Conservation (phyloP, 2,113 vertebrate genomes). For the Hepsetus odoe region DNA sequence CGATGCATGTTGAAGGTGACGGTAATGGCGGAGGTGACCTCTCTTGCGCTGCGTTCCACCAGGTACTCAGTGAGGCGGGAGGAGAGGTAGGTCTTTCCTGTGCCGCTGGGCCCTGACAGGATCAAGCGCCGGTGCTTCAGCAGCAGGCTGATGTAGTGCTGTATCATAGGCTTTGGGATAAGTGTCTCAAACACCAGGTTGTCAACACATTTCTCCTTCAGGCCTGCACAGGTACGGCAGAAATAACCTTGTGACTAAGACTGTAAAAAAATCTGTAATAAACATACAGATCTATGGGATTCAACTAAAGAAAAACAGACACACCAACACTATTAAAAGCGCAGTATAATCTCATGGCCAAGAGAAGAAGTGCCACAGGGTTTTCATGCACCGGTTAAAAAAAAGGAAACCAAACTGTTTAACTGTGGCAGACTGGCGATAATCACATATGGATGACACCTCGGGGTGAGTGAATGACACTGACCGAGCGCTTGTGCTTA, state of each 20-base stretch:
- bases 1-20: conserved; percentile 98
- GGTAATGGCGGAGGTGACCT: conserved; percentile 85
- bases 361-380: background rate
- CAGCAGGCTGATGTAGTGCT: conserved; percentile 95
- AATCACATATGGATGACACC: background rate
- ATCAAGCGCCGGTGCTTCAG: conserved; percentile 94
- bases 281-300: background rate
- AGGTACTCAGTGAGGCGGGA: conserved; percentile 92
- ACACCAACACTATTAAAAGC: background rate
- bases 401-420: background rate
- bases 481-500: background rate
- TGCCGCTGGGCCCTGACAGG: conserved; percentile 93
- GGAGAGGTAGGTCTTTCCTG: conserved; percentile 92
- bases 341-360: background rate
- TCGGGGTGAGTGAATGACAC: conserved; percentile 8
- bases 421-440: background rate
- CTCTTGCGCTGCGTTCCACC: conserved; percentile 92
- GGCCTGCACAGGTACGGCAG: conserved; percentile 72
- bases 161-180: conserved; percentile 98
- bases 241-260: conserved; percentile 17
- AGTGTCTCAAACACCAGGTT: conserved; percentile 95
- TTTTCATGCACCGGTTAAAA: background rate
- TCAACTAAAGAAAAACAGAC: background rate
- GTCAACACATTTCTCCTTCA: conserved; percentile 97
- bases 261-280: no score